Percentiles rank a stretch among this genome's conserved stretches.
Conservation (phyloP, 2,113 vertebrate species). For the Upupa epops region DNA sequence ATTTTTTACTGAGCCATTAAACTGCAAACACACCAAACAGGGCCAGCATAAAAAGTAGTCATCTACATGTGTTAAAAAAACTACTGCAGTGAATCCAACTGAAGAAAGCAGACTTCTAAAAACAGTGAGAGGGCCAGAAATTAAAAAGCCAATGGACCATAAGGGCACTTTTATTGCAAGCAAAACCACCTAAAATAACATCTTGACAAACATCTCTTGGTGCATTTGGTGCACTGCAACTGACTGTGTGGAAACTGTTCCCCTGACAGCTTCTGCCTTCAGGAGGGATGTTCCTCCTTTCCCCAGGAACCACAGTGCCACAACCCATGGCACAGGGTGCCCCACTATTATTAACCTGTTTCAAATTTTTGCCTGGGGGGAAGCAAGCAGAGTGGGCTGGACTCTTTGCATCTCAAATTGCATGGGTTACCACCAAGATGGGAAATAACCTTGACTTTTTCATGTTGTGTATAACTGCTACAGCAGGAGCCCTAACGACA, state of each 20-base stretch:
- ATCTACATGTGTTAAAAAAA: constrained; percentile 58
- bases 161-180: constrained; percentile 18
- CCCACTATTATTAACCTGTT: not conserved
- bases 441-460: not conserved
- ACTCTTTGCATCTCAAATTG: not conserved
- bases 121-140: not conserved
- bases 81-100: constrained; percentile 28
- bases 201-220: not conserved
- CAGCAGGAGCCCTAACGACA: not conserved
- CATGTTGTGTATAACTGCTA: not conserved
- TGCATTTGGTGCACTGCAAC: not conserved
- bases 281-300: not conserved
- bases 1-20: constrained; percentile 62
- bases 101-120: constrained; percentile 4
- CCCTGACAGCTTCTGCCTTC: not conserved
- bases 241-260: not conserved
- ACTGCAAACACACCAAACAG: constrained; percentile 21
- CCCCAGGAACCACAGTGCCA: not conserved
- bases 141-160: constrained; percentile 42
- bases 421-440: not conserved
- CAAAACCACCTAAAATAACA: constrained; percentile 2
- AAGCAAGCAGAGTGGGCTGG: not conserved
- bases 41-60: constrained; percentile 28
- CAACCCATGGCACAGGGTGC: not conserved
- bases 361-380: not conserved